These are phyloP conservation scores for Clarias laeviceps DNA, from an alignment of 2,797 vertebrate species.

Conservation along the genomic window DNA sequence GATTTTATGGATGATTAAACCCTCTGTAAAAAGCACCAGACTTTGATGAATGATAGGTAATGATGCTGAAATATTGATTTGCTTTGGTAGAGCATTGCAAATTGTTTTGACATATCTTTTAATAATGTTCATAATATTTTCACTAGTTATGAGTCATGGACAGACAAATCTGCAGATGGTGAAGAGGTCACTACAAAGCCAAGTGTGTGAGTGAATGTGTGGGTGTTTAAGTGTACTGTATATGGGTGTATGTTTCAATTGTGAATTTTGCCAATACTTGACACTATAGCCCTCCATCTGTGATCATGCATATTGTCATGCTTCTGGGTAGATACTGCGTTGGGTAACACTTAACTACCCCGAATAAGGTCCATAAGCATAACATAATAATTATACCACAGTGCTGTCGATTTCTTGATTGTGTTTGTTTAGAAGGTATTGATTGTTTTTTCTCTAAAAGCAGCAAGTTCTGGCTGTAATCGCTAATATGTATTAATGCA, in stretches of 20 bases:
- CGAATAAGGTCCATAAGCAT: not conserved
- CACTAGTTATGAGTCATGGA: constrained; percentile 34
- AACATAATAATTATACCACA: not conserved
- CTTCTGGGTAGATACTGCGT: not conserved
- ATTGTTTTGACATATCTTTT: constrained; percentile 20
- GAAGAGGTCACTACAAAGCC: constrained; percentile 34
- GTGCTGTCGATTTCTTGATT: not conserved
- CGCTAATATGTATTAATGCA: not conserved
- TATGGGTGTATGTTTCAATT: not conserved
- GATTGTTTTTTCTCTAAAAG: not conserved
- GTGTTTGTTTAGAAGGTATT: not conserved
- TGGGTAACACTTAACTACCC: not conserved
- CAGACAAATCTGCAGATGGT: constrained; percentile 30
- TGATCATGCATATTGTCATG: not conserved
- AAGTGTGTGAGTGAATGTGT: not conserved
- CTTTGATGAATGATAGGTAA: not conserved
- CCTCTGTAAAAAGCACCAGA: not conserved
- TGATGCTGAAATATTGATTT: constrained; percentile 13
- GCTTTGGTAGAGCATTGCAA: not conserved
- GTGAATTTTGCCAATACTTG: constrained; percentile 8
- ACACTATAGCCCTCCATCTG: not conserved
- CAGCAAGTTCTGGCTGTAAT: not conserved
- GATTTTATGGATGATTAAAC: constrained; percentile 17
- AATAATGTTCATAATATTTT: constrained; percentile 11
- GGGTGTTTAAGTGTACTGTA: not conserved